Evolutionary conservation across 2,797 vertebrate species (phyloP), one percentile per base, ranked within the genome.

Genomic region (Schizopygopsis malacanthus): DNA sequence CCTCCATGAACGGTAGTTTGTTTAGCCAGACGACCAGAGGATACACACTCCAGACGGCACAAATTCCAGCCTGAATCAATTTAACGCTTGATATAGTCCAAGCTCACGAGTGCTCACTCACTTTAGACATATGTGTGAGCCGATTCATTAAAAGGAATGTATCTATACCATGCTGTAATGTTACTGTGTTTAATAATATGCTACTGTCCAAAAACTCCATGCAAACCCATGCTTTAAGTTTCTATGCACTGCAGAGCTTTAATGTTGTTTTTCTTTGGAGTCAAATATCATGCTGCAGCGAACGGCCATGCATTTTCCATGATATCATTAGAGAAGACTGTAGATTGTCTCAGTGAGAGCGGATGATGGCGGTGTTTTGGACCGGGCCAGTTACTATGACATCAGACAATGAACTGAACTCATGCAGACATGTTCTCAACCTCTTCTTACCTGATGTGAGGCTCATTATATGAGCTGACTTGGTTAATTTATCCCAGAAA

Each of bases 1-100:
- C 61, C 72, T 75, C 87, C 90, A 92, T 92, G 92, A 94, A 94
- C 92, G 92, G 92, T 89, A 92, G 93, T 90, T 93, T 94, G 91
- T 94, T 94, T 88, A 92, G 90, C 81, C 89, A 79, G 91, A 90
- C 87, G 89, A 85, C 39, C 86, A 67, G 54, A 84, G 39, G 85
- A 90, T 87, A 91, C 92, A 91, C 92, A 79, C 59, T 90, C 90
- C 89, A 93, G 93, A 93, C 92, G 92, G 92, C 18, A 87, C 85
- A 89, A 73, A 92, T 92, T 90, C 90, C 91, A 88, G 82, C 89
- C 89, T 82, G 59, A 87, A 90, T 92, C 83, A 84, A 92, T 93
- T 93, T 92, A 91, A 93, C 83, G 90, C 91, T 91, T 87, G 84
- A 92, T 90, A 91, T 88, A 89, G 91, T 88, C 87, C 87, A 84